Evolutionary conservation across 37 sponge, comb jelly and placozoan species (phyloP).

Genomic region (Aplysina aerophoba): DNA sequence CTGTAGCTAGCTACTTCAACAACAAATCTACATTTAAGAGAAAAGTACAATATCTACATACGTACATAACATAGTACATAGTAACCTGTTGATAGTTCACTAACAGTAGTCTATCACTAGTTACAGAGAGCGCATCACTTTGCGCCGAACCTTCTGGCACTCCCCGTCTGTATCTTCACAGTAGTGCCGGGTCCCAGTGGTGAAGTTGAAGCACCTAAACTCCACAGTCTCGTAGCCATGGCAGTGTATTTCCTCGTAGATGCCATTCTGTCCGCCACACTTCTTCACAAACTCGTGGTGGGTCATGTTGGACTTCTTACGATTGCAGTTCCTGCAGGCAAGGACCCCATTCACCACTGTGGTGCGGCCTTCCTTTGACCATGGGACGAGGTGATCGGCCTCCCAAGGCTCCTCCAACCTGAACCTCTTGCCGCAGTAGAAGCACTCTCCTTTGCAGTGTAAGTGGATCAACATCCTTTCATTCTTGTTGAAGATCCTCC

Average conservation of each 20-base stretch:
- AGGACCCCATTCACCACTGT: constrained; percentile 22
- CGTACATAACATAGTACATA: neutral
- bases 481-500: constrained; percentile 29
- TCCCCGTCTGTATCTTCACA: constrained; percentile 19
- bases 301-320: constrained; percentile 25
- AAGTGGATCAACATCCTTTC: neutral
- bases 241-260: neutral
- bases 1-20: too few species aligned
- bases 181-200: neutral
- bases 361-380: constrained; percentile 32
- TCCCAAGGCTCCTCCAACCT: constrained; percentile 15
- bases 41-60: neutral
- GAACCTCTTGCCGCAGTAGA: constrained; percentile 14
- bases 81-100: neutral
- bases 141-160: neutral
- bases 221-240: neutral
- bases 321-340: constrained; percentile 19
- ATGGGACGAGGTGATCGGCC: constrained; percentile 21
- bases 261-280: constrained; percentile 8
- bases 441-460: constrained; percentile 22
- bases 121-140: neutral
- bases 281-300: constrained; percentile 22
- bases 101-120: neutral
- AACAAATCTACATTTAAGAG: too few species aligned
- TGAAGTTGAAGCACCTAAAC: neutral